Conservation (phyloP, 2,888 invertebrate genomes). For the Drosophila dives region DNA sequence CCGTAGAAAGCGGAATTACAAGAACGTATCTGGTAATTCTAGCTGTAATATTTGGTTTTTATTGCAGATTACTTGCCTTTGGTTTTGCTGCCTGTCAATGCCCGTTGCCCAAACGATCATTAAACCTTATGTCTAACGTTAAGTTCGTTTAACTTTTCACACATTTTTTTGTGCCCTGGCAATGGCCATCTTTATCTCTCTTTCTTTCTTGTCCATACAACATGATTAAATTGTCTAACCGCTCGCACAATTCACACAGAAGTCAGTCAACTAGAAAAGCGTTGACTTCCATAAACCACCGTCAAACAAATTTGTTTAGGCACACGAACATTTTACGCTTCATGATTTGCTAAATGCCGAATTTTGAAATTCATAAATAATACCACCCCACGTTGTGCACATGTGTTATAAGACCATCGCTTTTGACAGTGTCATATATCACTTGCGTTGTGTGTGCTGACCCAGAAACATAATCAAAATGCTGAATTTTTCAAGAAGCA, state of each 20-base stretch:
- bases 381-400: constrained; percentile 10
- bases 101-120: constrained; percentile 41
- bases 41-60: constrained; percentile 40
- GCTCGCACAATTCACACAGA: constrained; percentile 62
- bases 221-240: neutral
- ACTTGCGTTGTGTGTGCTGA: constrained; percentile 63
- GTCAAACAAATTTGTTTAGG: constrained; percentile 50
- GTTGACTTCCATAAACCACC: constrained; percentile 70
- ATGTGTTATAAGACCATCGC: constrained; percentile 40
- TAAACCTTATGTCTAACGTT: constrained; percentile 37
- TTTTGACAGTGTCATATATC: constrained; percentile 65
- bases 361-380: constrained; percentile 69
- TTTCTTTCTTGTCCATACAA: neutral
- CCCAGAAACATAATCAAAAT: constrained; percentile 62
- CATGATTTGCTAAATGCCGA: constrained; percentile 62
- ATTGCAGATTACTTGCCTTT: constrained; percentile 35
- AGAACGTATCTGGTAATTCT: constrained; percentile 44
- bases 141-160: constrained; percentile 59
- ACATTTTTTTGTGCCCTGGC: constrained; percentile 15
- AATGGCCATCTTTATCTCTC: constrained; percentile 4
- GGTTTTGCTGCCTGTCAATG: constrained; percentile 47
- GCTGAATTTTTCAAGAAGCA: constrained; percentile 38
- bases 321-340: constrained; percentile 70
- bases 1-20: constrained; percentile 60
- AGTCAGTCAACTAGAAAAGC: constrained; percentile 69